phyloP scores from a whole-genome alignment of 2,113 vertebrate species.

The Ailurus styani region DNA sequence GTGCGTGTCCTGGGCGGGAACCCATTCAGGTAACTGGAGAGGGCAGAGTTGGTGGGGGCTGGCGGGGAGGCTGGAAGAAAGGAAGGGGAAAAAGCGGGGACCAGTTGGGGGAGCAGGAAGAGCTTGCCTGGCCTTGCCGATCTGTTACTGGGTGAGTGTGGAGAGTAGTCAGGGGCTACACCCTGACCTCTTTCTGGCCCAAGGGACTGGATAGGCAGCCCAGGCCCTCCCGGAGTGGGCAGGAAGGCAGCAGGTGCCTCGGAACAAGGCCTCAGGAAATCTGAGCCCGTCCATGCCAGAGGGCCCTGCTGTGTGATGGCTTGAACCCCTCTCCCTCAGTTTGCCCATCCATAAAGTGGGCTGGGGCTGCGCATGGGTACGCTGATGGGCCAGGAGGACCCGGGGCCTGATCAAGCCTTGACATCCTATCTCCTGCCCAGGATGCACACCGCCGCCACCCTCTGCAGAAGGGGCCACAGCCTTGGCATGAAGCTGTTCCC shows the following conservation, averaged over 20 bases:
- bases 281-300: neutral
- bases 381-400: neutral
- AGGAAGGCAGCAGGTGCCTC: neutral
- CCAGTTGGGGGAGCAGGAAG: neutral
- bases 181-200: neutral
- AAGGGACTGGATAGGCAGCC: neutral
- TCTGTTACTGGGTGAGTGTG: neutral
- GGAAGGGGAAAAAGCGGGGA: neutral
- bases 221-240: neutral
- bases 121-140: neutral
- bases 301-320: neutral
- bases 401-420: neutral
- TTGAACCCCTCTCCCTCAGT: neutral
- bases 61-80: neutral
- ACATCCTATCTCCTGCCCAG: conserved; percentile 19
- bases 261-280: neutral
- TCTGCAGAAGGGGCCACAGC: neutral
- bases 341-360: neutral
- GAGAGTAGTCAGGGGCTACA: neutral
- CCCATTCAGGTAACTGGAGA: neutral
- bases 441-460: neutral
- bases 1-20: neutral
- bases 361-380: accelerated
- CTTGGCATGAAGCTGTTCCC: neutral
- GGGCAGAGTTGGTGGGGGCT: neutral